Evolutionary conservation across 23 tunicate genomes (phyloP), one percentile per base, ranked within the genome.

Genomic region (Diplosoma virens): DNA sequence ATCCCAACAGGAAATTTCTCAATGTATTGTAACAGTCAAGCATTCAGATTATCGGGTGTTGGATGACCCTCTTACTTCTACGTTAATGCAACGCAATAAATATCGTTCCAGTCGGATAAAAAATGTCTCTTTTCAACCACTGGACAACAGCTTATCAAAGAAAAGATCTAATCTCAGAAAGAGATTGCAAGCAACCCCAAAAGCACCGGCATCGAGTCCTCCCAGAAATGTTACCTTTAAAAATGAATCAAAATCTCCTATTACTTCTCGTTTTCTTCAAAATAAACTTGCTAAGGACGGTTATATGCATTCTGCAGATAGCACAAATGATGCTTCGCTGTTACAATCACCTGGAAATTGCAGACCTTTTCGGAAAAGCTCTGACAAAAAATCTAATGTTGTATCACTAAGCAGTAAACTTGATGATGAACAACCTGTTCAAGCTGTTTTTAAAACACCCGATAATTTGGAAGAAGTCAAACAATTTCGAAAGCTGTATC

Each of bases 401-500:
- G n/a, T n/a, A n/a, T n/a, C n/a, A n/a, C n/a, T n/a, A n/a, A n/a
- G n/a, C n/a, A n/a, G n/a, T n/a, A n/a, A n/a, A n/a, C n/a, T n/a
- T 7, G 18, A 28, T 5, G 69, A 61, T 16, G 30, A 67, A 5
- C 25, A 35, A 34, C 74, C 74, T 18, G 52, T 67, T 67, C 52
- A 34, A 37, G 74, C 36, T 16, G 36, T 52, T n/a, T 67, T 67
- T 35, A 67, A 37, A 67, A 67, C 74, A 34, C 74, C 52, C 4
- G 74, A 67, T 18, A 36, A 34, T 36, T 30, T 92, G 6, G 79
- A 85, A 16, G 87, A 92, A 77, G 81, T 92, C 29, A 77, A 76
- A 37, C 92, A 92, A 61, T 92, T 92, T 68, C 79, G 97, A 11
- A 85, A 81, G 61, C n/a, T 66, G 14, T 81, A 92, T 61, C 83